Evolutionary conservation across 1,140 invertebrate species (phyloP), one percentile per base, ranked within the genome.

Genomic region (Caligus rogercresseyi): DNA sequence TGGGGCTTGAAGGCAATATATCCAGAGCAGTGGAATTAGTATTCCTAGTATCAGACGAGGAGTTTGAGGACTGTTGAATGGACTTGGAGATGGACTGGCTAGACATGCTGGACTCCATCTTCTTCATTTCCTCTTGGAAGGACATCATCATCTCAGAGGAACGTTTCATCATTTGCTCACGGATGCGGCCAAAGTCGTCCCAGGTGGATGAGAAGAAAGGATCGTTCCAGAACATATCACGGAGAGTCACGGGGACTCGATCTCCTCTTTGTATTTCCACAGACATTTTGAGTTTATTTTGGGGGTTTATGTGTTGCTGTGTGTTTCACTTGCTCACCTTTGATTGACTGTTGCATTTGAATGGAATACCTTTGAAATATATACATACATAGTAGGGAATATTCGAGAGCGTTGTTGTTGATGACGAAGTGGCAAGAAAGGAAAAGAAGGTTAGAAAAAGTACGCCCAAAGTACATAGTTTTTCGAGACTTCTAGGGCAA

Each of bases 101-200:
- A 54, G 11, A 19, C 53, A 16, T 54, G 13, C 21, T 16, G 13
- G 13, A 11, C 16, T 54, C 53, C 16, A 51, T 16, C n/a, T 61
- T 61, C 20, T 18, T 61, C 14, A 61, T 25, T 16, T 61, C 58
- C 3, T 61, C 58, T 4, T 61, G 16, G 52, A 61, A 61, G 15
- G 11, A 7, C 3, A 18, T 11, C 58, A 11, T 25, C n/a, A 16
- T 52, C 13, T 51, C n/a, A 23, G 16, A 14, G n/a, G 58, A 51
- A 16, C 25, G 16, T 7, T 11, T 11, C n/a, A 61, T 25, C 58
- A 61, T 61, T 4, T 51, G 11, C 18, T 52, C 43, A n/a, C 58
- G 18, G 14, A 61, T 19, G 15, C 21, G 24, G 24, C 21, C 25
- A 51, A 61, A 61, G 15, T 61, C 58, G 21, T 61, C 58, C 58